Evolutionary conservation across 2,797 vertebrate species (phyloP).

Genomic region (Chloroceryle inda): DNA sequence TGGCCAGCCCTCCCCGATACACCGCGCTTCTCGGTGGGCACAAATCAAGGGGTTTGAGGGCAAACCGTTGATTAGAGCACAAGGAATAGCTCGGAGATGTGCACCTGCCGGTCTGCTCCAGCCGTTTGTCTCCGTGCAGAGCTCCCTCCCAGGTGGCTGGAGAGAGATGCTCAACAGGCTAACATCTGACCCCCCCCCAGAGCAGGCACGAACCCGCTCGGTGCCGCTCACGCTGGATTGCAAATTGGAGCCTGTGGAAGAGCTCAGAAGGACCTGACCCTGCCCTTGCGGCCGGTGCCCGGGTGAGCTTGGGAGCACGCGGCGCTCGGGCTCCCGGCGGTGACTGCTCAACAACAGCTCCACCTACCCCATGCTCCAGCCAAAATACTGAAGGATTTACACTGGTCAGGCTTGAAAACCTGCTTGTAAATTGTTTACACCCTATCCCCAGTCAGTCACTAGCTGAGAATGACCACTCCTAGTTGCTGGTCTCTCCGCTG

Average conservation of each 20-base stretch:
- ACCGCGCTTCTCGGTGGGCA: not conserved
- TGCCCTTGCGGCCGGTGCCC: not conserved
- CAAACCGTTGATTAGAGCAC: not conserved
- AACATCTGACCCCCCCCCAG: not conserved
- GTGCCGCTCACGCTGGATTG: too few relatives aligned
- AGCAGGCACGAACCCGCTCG: not conserved
- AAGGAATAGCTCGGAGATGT: not conserved
- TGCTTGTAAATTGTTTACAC: not conserved
- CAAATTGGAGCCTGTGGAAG: not conserved
- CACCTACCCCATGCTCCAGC: not conserved
- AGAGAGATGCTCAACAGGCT: not conserved
- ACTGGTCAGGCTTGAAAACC: not conserved
- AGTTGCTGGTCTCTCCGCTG: not conserved
- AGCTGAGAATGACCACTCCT: not conserved
- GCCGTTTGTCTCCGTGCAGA: not conserved
- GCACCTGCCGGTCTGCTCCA: not conserved
- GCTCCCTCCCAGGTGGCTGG: not conserved
- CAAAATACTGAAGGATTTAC: not conserved
- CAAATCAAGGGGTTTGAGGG: not conserved
- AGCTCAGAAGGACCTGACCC: not conserved
- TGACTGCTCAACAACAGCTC: accelerated
- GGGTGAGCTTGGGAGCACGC: accelerated
- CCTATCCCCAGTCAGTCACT: not conserved
- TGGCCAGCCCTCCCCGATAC: not conserved
- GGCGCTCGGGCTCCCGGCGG: not conserved